Conservation (phyloP, 2,888 invertebrate genomes). For the Pycnomerus fuliginosus region DNA sequence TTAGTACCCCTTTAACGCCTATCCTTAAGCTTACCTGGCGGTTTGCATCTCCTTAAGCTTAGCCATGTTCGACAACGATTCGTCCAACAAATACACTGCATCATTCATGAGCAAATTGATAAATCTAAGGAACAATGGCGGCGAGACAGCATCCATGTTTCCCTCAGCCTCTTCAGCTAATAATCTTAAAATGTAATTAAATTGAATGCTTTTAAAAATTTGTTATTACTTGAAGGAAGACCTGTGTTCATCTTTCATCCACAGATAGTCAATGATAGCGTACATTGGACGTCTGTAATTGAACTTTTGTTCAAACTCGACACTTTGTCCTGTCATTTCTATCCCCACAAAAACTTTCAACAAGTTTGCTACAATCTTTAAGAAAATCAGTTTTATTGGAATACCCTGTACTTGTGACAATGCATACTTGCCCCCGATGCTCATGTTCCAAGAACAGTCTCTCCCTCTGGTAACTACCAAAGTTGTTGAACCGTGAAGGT, state of each 20-base stretch:
- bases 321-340: constrained; percentile 95
- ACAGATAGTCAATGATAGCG: constrained; percentile 86
- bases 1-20: constrained; percentile 1
- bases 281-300: constrained; percentile 97
- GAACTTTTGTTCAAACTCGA: constrained; percentile 96
- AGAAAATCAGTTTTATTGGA: constrained; percentile 6
- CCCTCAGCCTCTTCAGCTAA: constrained; percentile 78
- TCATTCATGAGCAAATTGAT: constrained; percentile 97
- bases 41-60: constrained; percentile 81
- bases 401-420: no score
- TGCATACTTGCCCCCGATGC: constrained; percentile 64
- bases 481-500: constrained; percentile 43
- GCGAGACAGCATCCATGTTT: constrained; percentile 87
- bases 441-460: constrained; percentile 77
- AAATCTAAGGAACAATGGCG: constrained; percentile 91
- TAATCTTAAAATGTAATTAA: constrained; percentile 51
- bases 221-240: constrained; percentile 76
- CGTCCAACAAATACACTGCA: constrained; percentile 92
- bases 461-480: constrained; percentile 64
- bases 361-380: constrained; percentile 75
- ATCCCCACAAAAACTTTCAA: constrained; percentile 95
- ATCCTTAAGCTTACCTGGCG: constrained; percentile 59
- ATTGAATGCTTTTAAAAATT: constrained; percentile 39
- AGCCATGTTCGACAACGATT: constrained; percentile 86
- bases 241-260: constrained; percentile 78